phyloP scores from a whole-genome alignment of 2,888 invertebrate genomes.

The Steinernema scapterisci region DNA sequence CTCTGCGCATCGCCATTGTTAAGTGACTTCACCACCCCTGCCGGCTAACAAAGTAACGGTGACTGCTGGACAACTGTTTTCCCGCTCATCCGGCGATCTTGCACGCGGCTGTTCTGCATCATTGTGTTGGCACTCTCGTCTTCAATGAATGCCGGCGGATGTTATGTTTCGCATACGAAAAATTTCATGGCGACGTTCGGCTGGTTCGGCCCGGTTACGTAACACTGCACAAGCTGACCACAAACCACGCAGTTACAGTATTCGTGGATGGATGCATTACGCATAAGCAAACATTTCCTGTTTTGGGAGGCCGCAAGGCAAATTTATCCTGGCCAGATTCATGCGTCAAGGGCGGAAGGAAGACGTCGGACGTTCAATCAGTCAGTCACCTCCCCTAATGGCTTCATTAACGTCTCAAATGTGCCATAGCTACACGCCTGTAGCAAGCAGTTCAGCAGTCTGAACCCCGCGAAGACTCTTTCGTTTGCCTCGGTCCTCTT shows the following conservation, averaged over 20 bases:
- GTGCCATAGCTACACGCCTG: not conserved
- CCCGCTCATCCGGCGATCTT: not conserved
- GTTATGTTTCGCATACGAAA: conserved; percentile 11
- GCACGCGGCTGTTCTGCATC: conserved; percentile 29
- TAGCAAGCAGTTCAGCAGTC: not conserved
- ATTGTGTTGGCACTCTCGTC: not conserved
- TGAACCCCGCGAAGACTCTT: no score
- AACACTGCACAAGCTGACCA: no score
- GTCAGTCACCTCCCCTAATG: conserved; percentile 17
- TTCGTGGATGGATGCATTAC: not conserved
- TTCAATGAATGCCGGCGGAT: not conserved
- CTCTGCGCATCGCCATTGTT: conserved; percentile 20
- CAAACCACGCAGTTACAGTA: not conserved
- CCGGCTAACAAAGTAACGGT: conserved; percentile 22
- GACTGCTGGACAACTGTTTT: conserved; percentile 18
- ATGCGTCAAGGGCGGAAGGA: conserved; percentile 20
- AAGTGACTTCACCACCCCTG: conserved; percentile 4
- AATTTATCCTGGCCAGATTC: conserved; percentile 21
- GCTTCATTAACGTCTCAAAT: conserved; percentile 25
- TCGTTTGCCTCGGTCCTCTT: no score
- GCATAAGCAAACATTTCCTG: conserved; percentile 20
- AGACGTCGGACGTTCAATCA: conserved; percentile 20
- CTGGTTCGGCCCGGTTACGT: no score
- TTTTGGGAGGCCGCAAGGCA: not conserved
- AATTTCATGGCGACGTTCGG: no score